Evolutionary conservation across 64 coral and sea anemone species (phyloP).

Genomic region (Acropora yongei): DNA sequence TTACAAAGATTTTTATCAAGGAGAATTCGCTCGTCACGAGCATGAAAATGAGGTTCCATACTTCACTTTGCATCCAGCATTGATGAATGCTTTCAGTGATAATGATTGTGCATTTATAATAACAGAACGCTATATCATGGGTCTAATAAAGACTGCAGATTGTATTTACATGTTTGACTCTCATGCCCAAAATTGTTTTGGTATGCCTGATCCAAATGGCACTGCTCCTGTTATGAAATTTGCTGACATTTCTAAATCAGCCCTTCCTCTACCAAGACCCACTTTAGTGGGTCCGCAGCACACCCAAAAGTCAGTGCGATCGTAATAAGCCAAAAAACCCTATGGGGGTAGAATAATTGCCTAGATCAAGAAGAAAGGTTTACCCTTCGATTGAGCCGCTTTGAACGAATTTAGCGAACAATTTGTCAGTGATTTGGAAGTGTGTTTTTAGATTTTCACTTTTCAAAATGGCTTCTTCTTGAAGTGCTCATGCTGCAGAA

Average conservation of each 20-base stretch:
- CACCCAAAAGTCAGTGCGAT: constrained; percentile 9
- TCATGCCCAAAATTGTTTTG: constrained; percentile 15
- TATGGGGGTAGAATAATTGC: constrained; percentile 25
- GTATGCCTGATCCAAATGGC: constrained; percentile 37
- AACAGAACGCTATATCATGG: constrained; percentile 29
- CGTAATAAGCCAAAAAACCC: background rate
- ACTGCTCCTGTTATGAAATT: constrained; percentile 53
- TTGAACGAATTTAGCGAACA: background rate
- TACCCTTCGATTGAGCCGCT: background rate
- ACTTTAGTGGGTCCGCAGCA: background rate
- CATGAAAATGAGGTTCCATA: constrained; percentile 35
- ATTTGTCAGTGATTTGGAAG: constrained; percentile 8
- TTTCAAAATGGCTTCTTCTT: constrained; percentile 51
- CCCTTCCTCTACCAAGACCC: background rate
- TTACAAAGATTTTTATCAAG: constrained; percentile 39
- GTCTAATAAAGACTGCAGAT: constrained; percentile 30
- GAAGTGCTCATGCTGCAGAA: constrained; percentile 14
- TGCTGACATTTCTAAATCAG: constrained; percentile 17
- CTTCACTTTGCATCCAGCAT: background rate
- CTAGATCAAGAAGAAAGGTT: background rate
- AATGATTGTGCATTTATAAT: constrained; percentile 33
- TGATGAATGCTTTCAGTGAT: background rate
- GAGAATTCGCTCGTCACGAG: background rate
- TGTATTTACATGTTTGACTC: constrained; percentile 42
- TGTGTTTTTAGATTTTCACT: background rate